Evolutionary conservation across 2,113 vertebrate genomes (phyloP).

Genomic region (Heliornis fulica): DNA sequence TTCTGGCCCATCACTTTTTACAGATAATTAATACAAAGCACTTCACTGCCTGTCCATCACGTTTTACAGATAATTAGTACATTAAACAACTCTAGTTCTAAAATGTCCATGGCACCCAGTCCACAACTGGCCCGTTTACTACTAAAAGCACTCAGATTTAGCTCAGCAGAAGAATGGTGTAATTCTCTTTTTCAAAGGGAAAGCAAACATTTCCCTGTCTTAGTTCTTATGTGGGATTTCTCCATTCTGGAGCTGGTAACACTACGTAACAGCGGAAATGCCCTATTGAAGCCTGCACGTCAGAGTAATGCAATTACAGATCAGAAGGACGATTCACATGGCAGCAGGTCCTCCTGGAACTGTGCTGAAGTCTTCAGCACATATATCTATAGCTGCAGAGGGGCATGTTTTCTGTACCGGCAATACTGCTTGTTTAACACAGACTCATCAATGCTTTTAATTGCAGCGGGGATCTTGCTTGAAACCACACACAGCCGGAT

Average conservation of each 20-base stretch:
- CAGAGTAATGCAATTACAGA: neutral
- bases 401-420: neutral
- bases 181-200: neutral
- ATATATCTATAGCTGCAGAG: neutral
- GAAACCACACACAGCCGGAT: neutral
- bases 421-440: neutral
- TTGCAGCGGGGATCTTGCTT: neutral
- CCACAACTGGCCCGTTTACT: neutral
- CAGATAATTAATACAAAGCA: neutral
- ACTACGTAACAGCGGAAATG: neutral
- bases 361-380: neutral
- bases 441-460: neutral
- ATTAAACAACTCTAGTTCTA: neutral
- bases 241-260: neutral
- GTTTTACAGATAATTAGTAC: neutral
- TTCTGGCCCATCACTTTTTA: neutral
- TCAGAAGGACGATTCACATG: accelerated
- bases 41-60: neutral
- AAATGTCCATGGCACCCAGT: neutral
- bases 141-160: neutral
- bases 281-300: neutral
- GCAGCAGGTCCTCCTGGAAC: neutral
- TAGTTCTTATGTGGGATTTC: neutral
- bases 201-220: neutral
- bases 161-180: neutral